A percentile compares a stretch with the other conserved stretches of the same genome.
Conservation (phyloP, 30 jellyfish, hydroid and myxozoan species). For the Cassiopea xamachana region DNA sequence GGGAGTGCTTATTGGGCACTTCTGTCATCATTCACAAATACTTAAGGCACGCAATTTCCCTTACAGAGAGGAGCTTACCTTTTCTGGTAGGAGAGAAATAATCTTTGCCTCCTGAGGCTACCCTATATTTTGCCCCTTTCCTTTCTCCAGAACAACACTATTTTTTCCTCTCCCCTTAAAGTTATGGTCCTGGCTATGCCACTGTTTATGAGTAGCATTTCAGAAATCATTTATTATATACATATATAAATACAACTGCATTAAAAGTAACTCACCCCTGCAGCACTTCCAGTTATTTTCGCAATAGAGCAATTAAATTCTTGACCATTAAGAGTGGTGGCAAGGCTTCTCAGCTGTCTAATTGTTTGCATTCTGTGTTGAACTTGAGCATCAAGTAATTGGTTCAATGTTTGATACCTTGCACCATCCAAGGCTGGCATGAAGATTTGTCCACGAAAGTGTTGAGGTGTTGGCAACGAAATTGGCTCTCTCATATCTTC, state of each 20-base stretch:
- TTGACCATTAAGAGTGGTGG: neutral
- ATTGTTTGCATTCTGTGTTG: conserved; percentile 27
- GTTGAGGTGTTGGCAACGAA: conserved; percentile 49
- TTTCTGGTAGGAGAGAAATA: no score
- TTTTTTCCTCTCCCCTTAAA: no score
- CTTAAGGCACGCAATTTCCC: no score
- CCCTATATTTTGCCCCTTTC: no score
- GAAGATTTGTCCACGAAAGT: conserved; percentile 46
- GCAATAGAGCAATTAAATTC: conserved; percentile 59
- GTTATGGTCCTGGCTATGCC: no score
- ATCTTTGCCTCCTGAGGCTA: no score
- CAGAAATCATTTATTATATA: neutral
- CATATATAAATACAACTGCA: neutral
- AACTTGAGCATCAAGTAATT: conserved; percentile 41
- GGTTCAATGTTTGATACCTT: neutral
- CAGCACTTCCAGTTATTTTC: conserved; percentile 50
- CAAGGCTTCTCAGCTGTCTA: conserved; percentile 24
- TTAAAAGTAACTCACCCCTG: conserved; percentile 14
- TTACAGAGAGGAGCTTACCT: no score
- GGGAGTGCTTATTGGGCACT: no score
- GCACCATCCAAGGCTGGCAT: neutral
- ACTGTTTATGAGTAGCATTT: no score
- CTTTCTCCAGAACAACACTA: no score
- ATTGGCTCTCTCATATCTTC: conserved; percentile 18
- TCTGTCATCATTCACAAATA: no score